phyloP scores from a whole-genome alignment of 2,797 vertebrate genomes.

The Rhynchonycteris naso region DNA sequence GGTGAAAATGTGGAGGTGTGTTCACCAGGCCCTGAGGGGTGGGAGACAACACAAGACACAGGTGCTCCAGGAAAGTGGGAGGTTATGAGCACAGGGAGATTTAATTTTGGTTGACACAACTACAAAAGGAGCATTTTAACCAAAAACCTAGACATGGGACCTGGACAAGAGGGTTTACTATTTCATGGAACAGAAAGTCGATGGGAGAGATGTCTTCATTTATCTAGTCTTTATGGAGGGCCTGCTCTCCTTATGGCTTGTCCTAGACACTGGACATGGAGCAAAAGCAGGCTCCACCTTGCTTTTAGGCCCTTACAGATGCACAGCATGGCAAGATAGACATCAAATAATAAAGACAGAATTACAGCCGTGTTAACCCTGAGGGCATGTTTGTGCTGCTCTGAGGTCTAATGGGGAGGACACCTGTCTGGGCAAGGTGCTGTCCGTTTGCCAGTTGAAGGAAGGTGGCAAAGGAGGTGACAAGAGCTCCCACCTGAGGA shows the following conservation, averaged over 20 bases:
- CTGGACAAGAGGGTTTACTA: background rate
- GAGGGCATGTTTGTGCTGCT: background rate
- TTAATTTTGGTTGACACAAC: background rate
- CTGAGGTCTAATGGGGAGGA: background rate
- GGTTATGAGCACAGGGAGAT: background rate
- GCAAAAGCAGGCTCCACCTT: background rate
- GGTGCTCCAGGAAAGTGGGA: background rate
- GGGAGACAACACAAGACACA: background rate
- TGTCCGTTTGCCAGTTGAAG: background rate
- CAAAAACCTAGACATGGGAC: background rate
- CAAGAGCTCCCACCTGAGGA: background rate
- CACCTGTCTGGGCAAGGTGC: background rate
- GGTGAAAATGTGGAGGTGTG: background rate
- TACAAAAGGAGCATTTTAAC: background rate
- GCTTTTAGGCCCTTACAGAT: background rate
- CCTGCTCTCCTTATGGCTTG: rapidly evolving
- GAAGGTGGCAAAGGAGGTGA: background rate
- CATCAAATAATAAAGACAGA: background rate
- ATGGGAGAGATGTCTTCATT: background rate
- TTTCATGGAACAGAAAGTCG: background rate
- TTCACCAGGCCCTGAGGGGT: background rate
- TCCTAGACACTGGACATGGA: background rate
- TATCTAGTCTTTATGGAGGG: background rate
- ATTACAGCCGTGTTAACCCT: background rate
- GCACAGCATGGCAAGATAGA: background rate